These are phyloP conservation scores for Porites divaricata DNA, from an alignment of 92 coral and sea anemone genomes.

Conservation along the genomic window DNA sequence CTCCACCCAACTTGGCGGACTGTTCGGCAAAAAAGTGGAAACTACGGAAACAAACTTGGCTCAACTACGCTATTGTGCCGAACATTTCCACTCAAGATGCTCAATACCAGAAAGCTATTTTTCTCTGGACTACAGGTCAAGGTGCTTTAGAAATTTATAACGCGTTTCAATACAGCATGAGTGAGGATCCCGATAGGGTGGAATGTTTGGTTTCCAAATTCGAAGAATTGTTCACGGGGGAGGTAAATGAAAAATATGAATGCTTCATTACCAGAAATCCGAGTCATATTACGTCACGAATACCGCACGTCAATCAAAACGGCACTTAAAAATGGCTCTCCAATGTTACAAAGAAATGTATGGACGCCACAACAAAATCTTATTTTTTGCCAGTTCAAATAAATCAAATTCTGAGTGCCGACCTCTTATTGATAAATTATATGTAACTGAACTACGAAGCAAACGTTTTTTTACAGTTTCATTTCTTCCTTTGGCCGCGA, in stretches of 20 bases:
- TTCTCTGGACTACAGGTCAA: slow-evolving; percentile 35
- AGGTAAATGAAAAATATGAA: slow-evolving; percentile 22
- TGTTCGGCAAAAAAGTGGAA: slow-evolving; percentile 44
- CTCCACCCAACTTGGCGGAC: slow-evolving; percentile 32
- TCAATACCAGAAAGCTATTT: slow-evolving; percentile 32
- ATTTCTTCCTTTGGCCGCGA: too few species aligned
- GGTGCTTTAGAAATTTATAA: slow-evolving; percentile 22
- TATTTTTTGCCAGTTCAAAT: too few species aligned
- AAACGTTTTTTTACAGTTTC: too few species aligned
- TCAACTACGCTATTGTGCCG: slow-evolving; percentile 28
- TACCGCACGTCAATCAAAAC: too few species aligned
- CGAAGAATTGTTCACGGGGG: slow-evolving; percentile 33
- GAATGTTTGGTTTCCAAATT: slow-evolving; percentile 18
- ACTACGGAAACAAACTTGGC: slow-evolving; percentile 49
- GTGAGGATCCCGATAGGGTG: slow-evolving; percentile 28
- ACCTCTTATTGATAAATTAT: too few species aligned
- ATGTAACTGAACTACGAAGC: too few species aligned
- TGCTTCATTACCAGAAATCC: too few species aligned
- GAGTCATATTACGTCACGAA: too few species aligned
- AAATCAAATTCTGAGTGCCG: too few species aligned
- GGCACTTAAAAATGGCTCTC: too few species aligned
- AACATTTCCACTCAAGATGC: slow-evolving; percentile 30
- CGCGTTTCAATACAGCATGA: slow-evolving; percentile 3
- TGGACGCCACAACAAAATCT: too few species aligned
- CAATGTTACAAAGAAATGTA: too few species aligned